Base-by-base conservation (phyloP, 2,888 invertebrate species). In the Eilema caniola region DNA sequence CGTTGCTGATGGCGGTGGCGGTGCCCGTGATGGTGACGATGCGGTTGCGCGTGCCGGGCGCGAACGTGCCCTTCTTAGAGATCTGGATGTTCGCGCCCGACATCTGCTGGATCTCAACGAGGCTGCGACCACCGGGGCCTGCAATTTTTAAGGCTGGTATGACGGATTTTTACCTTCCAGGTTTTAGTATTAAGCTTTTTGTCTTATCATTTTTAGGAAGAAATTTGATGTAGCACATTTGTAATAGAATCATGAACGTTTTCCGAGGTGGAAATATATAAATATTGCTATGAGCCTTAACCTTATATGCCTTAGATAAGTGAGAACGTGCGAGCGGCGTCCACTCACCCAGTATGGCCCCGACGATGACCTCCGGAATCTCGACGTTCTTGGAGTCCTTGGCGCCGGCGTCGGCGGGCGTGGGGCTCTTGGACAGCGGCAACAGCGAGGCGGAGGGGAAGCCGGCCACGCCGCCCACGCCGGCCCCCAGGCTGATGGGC, bases 71-170 rank as follows among this genome's bases (percentile, higher is more conserved):
- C 96, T 99, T 99, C 97, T 99, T 99, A 85, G 99, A 99, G 96
- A 99, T 99, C 96, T 99, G 99, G 95, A 99, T 99, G 96, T 98
- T 99, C 94, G 99, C 99, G 93, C 99, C 99, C 91, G 98, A 99
- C 96, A 98, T 97, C 96, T 99, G 98, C 96, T 99, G 99, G 95
- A 99, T 98, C 96, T 99, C 99, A 89, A 99, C 98, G 92, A 99
- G 97, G 94, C 98, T 98, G 95, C 98, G 98, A 81, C 99, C 99
- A 90, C 98, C 99, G 83, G 99, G 99, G 90, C 98, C 97, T 97
- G 95, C 67, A 74, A 74, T 20, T 37, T 62, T 56, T 23, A n/a
- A 1, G 14, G 7, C 31, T 24, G 37, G 4, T n/a, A 25, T 66
- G 5, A 67, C 28, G 31, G n/a, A 41, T 8, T 53, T 53, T 28